Conservation (phyloP, 2,113 vertebrate species). For the Chlorodrepanis virens region DNA sequence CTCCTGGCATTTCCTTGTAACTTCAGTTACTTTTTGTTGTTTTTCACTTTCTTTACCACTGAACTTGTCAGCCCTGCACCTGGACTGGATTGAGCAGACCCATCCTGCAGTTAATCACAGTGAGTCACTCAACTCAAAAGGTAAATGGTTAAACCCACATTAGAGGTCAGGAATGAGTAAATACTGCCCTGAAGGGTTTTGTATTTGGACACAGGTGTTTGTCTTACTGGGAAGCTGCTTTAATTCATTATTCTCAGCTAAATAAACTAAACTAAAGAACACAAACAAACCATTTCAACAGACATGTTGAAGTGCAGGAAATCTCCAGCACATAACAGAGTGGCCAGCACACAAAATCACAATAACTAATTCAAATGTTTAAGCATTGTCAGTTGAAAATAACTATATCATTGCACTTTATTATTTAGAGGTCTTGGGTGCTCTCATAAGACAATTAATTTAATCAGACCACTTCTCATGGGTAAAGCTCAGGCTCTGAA, state of each 20-base stretch:
- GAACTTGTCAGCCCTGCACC: neutral
- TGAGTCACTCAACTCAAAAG: neutral
- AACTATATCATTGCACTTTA: neutral
- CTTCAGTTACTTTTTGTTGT: neutral
- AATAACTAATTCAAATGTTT: neutral
- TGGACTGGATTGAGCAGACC: neutral
- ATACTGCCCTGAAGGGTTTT: neutral
- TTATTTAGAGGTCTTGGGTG: neutral
- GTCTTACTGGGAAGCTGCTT: neutral
- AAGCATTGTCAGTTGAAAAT: neutral
- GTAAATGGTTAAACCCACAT: neutral
- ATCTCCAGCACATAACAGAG: neutral
- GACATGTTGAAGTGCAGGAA: neutral
- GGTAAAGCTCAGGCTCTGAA: neutral
- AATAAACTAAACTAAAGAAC: constrained; percentile 13
- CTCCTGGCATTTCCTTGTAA: neutral
- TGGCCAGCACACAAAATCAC: neutral
- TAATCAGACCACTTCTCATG: neutral
- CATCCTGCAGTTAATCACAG: neutral
- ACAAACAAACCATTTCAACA: neutral
- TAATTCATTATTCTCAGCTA: neutral
- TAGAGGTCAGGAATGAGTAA: neutral
- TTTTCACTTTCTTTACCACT: neutral
- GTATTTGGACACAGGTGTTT: neutral
- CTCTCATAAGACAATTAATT: neutral